These are phyloP conservation scores for Dendrocincla tyrannina DNA, from an alignment of 2,797 vertebrate genomes.

Conservation along the genomic window DNA sequence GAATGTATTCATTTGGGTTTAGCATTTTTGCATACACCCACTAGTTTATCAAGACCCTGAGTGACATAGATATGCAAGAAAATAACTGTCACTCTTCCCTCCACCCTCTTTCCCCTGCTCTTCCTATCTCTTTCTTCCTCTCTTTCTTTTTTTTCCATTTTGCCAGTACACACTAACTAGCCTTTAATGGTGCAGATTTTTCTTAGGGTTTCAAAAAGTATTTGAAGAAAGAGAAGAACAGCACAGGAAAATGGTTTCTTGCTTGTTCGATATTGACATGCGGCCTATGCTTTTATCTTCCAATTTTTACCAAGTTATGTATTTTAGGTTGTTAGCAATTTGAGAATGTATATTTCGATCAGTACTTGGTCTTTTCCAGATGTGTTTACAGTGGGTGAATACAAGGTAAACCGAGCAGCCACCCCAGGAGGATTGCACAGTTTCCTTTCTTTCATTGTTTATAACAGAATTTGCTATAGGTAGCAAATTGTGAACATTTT, in stretches of 20 bases:
- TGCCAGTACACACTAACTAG: not conserved
- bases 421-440: not conserved
- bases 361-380: not conserved
- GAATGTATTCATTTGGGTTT: not conserved
- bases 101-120: accelerated
- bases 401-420: not conserved
- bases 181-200: not conserved
- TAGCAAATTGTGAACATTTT: not conserved
- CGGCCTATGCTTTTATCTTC: not conserved
- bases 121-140: not conserved
- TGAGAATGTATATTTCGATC: not conserved
- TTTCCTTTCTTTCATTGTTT: not conserved
- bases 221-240: not conserved
- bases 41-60: not conserved
- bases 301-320: not conserved
- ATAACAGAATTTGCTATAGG: not conserved
- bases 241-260: accelerated
- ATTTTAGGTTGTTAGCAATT: not conserved
- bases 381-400: not conserved
- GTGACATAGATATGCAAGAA: not conserved
- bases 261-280: not conserved
- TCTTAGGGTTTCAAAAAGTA: not conserved
- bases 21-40: not conserved
- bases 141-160: not conserved
- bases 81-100: not conserved